A percentile compares a stretch with the other conserved stretches of the same genome.
These are phyloP conservation scores for Tetramorium simillimum DNA, from an alignment of 1,140 invertebrate species.

Conservation along the genomic window DNA sequence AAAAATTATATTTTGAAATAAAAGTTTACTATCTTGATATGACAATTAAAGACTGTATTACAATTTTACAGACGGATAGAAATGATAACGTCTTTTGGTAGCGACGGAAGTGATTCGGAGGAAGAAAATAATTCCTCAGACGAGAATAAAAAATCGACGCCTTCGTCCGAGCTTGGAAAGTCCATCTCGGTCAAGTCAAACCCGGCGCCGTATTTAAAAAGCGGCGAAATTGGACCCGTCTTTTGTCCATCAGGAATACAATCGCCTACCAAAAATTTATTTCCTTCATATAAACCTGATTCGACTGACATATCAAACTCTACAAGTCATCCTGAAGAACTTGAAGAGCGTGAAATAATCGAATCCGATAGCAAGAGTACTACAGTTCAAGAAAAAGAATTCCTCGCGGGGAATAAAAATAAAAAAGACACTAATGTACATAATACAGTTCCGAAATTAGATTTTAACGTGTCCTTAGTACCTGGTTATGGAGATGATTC, in stretches of 20 bases:
- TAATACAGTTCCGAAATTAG: slow-evolving; percentile 20
- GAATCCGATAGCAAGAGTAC: slow-evolving; percentile 18
- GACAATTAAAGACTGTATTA: slow-evolving; percentile 45
- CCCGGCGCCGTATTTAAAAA: background rate
- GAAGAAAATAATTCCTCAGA: slow-evolving; percentile 71
- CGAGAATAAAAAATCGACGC: background rate
- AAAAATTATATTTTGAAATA: background rate
- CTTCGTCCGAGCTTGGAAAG: slow-evolving; percentile 16
- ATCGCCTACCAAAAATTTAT: background rate
- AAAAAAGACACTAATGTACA: slow-evolving; percentile 34
- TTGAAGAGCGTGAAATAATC: background rate
- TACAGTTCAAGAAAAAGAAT: slow-evolving; percentile 27
- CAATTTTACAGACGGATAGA: slow-evolving; percentile 85
- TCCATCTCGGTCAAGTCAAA: background rate
- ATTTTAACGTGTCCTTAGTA: slow-evolving; percentile 85
- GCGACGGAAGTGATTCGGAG: slow-evolving; percentile 82
- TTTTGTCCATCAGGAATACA: slow-evolving; percentile 24
- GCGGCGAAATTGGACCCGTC: background rate
- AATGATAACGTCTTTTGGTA: slow-evolving; percentile 87
- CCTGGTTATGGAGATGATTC: slow-evolving; percentile 87
- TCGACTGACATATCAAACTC: slow-evolving; percentile 20
- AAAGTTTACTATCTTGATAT: background rate
- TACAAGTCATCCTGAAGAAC: slow-evolving; percentile 31
- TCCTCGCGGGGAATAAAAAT: background rate
- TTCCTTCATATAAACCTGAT: slow-evolving; percentile 21